Conservation (phyloP, 2,797 vertebrate genomes). For the Emys orbicularis region DNA sequence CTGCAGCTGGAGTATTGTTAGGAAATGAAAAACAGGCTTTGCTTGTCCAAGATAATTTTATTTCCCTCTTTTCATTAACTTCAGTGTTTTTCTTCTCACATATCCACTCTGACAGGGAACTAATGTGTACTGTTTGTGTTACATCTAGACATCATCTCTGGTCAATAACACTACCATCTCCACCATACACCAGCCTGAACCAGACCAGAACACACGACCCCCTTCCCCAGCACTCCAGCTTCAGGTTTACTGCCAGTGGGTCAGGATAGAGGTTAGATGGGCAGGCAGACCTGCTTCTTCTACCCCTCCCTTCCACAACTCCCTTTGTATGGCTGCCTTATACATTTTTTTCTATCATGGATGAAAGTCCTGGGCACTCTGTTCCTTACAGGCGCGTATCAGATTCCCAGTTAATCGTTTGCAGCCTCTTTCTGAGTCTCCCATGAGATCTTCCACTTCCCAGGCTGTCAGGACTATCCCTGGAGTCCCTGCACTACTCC, state of each 20-base stretch:
- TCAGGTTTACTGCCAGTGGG: not conserved
- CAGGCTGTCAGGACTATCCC: slow-evolving; percentile 1
- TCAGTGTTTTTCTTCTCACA: slow-evolving; percentile 75
- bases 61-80: slow-evolving; percentile 78
- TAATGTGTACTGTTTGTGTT: slow-evolving; percentile 62
- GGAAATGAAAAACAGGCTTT: slow-evolving; percentile 76
- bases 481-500: slow-evolving; percentile 13
- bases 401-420: not conserved
- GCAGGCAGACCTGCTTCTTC: not conserved
- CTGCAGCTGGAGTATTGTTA: not conserved
- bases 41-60: slow-evolving; percentile 84
- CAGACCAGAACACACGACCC: slow-evolving; percentile 12
- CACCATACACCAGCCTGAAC: not conserved
- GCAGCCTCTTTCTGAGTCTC: not conserved
- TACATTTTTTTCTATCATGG: not conserved
- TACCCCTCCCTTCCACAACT: not conserved
- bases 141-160: slow-evolving; percentile 19
- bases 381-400: rapidly evolving
- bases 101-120: slow-evolving; percentile 69
- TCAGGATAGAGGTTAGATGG: not conserved
- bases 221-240: not conserved
- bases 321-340: not conserved
- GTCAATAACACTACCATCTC: not conserved
- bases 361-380: not conserved
- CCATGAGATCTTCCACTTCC: slow-evolving; percentile 1